phyloP scores from a whole-genome alignment of 2,797 vertebrate genomes.

The Mus spretus region DNA sequence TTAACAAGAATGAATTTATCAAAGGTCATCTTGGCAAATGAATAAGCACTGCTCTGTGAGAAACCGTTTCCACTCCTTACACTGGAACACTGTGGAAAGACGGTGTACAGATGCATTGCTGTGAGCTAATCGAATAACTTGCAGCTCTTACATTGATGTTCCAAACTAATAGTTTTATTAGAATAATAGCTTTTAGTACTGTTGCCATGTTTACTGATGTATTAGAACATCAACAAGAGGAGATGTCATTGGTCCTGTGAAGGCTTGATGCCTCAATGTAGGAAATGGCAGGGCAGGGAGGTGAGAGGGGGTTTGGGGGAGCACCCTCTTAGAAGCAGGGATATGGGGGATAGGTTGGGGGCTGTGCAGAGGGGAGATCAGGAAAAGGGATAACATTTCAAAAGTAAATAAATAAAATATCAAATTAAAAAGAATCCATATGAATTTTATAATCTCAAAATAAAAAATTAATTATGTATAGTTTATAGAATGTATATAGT shows the following conservation, averaged over 20 bases:
- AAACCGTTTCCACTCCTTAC: background rate
- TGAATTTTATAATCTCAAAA: background rate
- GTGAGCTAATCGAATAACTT: background rate
- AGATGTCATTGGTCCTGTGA: too few species aligned
- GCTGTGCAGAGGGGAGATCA: too few species aligned
- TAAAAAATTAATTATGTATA: constrained; percentile 2
- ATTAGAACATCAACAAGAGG: background rate
- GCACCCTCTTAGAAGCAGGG: too few species aligned
- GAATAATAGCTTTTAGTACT: background rate
- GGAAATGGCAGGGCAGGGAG: too few species aligned
- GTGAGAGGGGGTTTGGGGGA: too few species aligned
- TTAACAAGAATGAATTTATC: constrained; percentile 25
- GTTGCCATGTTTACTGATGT: background rate
- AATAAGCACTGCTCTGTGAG: background rate
- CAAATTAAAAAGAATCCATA: background rate
- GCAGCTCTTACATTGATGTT: background rate
- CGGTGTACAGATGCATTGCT: background rate
- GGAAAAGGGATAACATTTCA: too few species aligned
- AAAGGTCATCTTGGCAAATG: background rate
- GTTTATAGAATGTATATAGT: background rate
- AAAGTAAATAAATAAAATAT: too few species aligned
- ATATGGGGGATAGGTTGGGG: too few species aligned
- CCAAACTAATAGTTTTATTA: background rate
- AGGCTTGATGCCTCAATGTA: too few species aligned
- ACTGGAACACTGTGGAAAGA: background rate